Evolutionary conservation across 2,797 vertebrate species (phyloP).

Genomic region (Taeniopygia guttata): DNA sequence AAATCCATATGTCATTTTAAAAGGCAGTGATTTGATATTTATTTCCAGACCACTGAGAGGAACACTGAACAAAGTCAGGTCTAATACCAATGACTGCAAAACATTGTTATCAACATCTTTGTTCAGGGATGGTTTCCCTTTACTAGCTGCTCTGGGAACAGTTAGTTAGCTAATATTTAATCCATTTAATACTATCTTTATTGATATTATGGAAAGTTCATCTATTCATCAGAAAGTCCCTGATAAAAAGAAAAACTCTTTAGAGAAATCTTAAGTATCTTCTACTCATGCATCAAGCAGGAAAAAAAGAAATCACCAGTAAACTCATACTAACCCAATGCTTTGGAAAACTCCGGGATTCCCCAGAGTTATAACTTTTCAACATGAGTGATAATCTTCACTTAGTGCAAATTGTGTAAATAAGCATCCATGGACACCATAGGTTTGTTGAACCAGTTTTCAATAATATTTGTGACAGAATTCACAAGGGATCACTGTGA

Average conservation of each 20-base stretch:
- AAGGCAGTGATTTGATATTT: neutral
- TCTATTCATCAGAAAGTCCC: neutral
- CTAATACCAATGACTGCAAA: neutral
- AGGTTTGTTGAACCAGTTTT: neutral
- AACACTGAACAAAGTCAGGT: neutral
- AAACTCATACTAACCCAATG: neutral
- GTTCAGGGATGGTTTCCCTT: neutral
- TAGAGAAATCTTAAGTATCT: neutral
- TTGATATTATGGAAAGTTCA: neutral
- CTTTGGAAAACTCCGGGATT: neutral
- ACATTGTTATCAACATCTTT: neutral
- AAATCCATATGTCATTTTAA: neutral
- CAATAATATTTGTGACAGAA: neutral
- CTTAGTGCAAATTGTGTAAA: neutral
- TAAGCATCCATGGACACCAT: neutral
- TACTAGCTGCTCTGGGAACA: neutral
- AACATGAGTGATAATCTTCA: neutral
- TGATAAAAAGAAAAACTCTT: neutral
- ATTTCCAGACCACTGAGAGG: neutral
- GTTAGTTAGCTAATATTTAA: neutral
- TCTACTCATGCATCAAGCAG: neutral
- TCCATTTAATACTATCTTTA: neutral
- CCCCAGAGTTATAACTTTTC: neutral
- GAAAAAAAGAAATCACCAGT: neutral
- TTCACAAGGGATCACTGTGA: neutral